Evolutionary conservation across 2,797 vertebrate species (phyloP).

Genomic region (Rhynchotus rufescens): DNA sequence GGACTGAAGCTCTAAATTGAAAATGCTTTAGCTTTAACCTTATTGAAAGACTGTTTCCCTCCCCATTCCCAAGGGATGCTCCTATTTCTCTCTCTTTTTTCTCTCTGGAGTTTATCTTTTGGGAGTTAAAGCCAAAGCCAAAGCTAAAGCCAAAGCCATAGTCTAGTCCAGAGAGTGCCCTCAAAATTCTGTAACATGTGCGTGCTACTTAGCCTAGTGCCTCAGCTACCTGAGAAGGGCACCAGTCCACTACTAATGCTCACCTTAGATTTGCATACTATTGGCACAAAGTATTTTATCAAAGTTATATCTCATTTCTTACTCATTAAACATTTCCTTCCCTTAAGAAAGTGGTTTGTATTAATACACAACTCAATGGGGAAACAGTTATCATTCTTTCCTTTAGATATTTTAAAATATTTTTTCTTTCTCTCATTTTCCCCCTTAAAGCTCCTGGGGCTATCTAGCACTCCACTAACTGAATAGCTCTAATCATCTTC

Average conservation of each 20-base stretch:
- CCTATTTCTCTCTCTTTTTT: not conserved
- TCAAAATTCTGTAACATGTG: not conserved
- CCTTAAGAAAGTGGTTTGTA: not conserved
- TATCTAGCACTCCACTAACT: not conserved
- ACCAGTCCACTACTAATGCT: slow-evolving; percentile 4
- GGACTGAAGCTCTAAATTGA: not conserved
- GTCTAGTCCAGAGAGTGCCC: not conserved
- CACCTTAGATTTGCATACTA: not conserved
- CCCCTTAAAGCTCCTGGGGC: not conserved
- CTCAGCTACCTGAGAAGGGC: not conserved
- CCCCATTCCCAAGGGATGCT: not conserved
- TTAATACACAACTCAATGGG: not conserved
- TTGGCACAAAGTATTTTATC: not conserved
- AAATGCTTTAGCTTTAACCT: not conserved
- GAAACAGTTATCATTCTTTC: not conserved
- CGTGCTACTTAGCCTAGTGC: not conserved
- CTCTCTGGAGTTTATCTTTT: not conserved
- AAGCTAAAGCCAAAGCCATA: too few species aligned
- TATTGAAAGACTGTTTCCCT: not conserved
- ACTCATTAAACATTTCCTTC: slow-evolving; percentile 4
- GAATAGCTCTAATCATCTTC: not conserved
- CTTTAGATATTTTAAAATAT: not conserved
- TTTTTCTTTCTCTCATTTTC: not conserved
- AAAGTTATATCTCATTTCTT: not conserved
- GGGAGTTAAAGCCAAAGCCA: not conserved